A percentile compares a stretch with the other conserved stretches of the same genome.
Evolutionary conservation across 2,113 vertebrate species (phyloP).

Genomic region (Stegostoma tigrinum): DNA sequence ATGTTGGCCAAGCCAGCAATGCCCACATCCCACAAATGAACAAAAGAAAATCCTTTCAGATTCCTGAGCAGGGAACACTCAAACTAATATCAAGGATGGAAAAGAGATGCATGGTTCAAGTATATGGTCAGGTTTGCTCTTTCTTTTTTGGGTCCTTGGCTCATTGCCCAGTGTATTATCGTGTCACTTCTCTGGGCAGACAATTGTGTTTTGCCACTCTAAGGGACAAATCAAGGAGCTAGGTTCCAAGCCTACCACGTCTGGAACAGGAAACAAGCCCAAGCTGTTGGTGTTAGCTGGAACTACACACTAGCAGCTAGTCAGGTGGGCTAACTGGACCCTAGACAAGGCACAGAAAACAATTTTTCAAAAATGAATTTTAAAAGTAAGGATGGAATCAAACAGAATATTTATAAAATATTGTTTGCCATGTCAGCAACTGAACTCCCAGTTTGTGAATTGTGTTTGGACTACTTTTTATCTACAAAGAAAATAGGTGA

Average conservation of each 20-base stretch:
- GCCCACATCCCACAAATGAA: too few relatives aligned
- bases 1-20: too few relatives aligned
- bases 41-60: not conserved
- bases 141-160: not conserved
- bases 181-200: too few relatives aligned
- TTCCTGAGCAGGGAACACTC: not conserved
- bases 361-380: not conserved
- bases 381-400: not conserved
- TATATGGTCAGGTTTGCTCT: not conserved
- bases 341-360: not conserved
- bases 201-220: too few relatives aligned
- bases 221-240: too few relatives aligned
- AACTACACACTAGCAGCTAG: too few relatives aligned
- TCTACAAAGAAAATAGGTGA: not conserved
- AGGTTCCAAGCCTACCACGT: too few relatives aligned
- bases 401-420: not conserved
- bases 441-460: not conserved
- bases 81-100: not conserved
- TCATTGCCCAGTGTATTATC: not conserved
- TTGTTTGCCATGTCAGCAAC: not conserved
- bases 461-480: not conserved
- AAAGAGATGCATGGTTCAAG: not conserved
- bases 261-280: too few relatives aligned
- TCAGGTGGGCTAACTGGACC: too few relatives aligned
- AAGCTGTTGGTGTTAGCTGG: too few relatives aligned